Base-by-base conservation (phyloP, 2,888 invertebrate genomes). In the Slavum lentiscoides region DNA sequence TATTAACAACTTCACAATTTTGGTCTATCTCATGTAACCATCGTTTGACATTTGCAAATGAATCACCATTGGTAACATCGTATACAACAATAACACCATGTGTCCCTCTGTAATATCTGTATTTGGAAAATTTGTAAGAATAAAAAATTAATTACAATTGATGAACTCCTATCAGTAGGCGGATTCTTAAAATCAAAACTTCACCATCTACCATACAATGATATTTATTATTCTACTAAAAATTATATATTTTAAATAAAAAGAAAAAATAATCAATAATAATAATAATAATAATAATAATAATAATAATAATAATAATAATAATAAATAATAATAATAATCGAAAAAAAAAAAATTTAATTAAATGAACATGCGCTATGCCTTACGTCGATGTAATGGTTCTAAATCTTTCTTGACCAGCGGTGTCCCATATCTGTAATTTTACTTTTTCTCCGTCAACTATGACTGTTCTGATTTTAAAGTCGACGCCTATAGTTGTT, bases 31-130 rank as follows among this genome's bases (percentile, higher is more conserved):
- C 99, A 87, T 97, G 96, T 77, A 99, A 89, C 99, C 99, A 99
- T 86, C 98, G 90, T 87, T 98, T 97, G 3, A 99, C 98, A 88
- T 99, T 99, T 83, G 97, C 97, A 88, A 99, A 99, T 74, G 98
- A 97, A 87, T 99, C 98, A 64, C 98, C 98, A 87, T 95, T 97
- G 83, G 96, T 96, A 74, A 99, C 98, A 90, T 99, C 99, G 88
- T 99, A 99, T 19, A 99, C 99, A 69, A 99, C 97, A 86, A 99
- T 97, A 83, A 99, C 99, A 83, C 99, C 99, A 88, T 99, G 98
- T 70, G 99, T 99, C 81, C 99, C 99, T 86, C 99, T 90, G 87
- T 99, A 99, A 88, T 99, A 96, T 83, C 92, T 92, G 85, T 1
- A 49, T 68, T 5, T 74, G 58, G 2, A 39, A 23, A 23, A 75